Conservation (phyloP, 2,888 invertebrate genomes). For the Lasius fuliginosus region DNA sequence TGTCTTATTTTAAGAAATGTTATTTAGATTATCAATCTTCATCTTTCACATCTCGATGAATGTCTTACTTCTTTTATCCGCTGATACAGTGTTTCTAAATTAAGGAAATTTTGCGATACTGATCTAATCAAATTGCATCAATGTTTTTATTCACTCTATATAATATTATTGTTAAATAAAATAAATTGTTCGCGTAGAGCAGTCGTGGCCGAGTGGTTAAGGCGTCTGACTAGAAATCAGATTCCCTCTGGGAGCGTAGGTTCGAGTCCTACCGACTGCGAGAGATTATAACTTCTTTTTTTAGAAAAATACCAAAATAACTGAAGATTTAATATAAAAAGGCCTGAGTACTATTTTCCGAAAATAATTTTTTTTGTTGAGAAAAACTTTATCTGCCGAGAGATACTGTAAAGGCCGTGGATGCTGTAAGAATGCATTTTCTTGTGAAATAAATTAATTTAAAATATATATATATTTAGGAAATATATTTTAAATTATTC, state of each 20-base stretch:
- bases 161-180: neutral
- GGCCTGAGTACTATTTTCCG: neutral
- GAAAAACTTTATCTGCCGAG: neutral
- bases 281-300: conserved; percentile 86
- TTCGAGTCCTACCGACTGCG: conserved; percentile 96
- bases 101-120: neutral
- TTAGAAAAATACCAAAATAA: neutral
- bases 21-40: neutral
- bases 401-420: neutral
- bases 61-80: neutral
- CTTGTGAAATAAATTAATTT: neutral
- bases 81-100: neutral
- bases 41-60: neutral
- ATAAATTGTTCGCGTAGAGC: conserved; percentile 82
- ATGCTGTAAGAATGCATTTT: neutral
- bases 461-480: neutral
- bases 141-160: neutral
- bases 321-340: neutral
- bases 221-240: conserved; percentile 96
- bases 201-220: conserved; percentile 96
- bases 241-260: conserved; percentile 97
- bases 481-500: neutral
- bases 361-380: neutral
- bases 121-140: fast-evolving
- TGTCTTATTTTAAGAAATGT: neutral